Conservation (phyloP, 2,113 vertebrate genomes). For the Peromyscus leucopus region DNA sequence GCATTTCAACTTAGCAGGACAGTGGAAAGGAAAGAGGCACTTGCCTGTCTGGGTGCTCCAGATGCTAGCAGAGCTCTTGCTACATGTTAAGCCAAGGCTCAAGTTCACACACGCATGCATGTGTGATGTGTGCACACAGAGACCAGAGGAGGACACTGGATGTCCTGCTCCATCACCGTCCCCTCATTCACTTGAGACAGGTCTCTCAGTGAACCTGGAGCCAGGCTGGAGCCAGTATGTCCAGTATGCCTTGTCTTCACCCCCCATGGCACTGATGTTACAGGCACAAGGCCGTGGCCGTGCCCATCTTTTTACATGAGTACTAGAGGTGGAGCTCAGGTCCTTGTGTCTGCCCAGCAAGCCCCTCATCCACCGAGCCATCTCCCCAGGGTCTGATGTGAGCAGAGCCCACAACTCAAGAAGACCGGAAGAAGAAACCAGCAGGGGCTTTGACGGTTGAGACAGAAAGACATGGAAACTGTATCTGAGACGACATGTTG, state of each 20-base stretch:
- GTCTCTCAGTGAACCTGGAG: not conserved
- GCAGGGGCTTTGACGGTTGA: not conserved
- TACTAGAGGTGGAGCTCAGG: not conserved
- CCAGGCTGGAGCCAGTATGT: not conserved
- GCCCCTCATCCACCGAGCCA: not conserved
- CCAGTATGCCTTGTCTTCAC: not conserved
- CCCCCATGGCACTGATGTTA: not conserved
- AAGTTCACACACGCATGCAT: too few relatives aligned
- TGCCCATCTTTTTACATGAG: not conserved
- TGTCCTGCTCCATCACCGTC: too few relatives aligned
- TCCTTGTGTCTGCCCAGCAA: not conserved
- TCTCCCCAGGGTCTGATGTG: not conserved
- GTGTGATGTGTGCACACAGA: not conserved
- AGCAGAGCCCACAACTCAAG: not conserved
- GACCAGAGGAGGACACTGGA: not conserved
- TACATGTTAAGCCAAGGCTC: not conserved
- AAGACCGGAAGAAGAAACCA: not conserved
- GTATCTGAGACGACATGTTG: not conserved
- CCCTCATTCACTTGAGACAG: too few relatives aligned
- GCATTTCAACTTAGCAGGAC: not conserved
- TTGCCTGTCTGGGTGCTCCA: not conserved
- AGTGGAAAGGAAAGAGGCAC: not conserved
- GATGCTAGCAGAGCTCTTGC: not conserved
- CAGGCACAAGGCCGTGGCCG: not conserved
- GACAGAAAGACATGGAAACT: not conserved